These are phyloP conservation scores for Galagoides demidoff DNA, from an alignment of 2,797 vertebrate species.

Conservation along the genomic window DNA sequence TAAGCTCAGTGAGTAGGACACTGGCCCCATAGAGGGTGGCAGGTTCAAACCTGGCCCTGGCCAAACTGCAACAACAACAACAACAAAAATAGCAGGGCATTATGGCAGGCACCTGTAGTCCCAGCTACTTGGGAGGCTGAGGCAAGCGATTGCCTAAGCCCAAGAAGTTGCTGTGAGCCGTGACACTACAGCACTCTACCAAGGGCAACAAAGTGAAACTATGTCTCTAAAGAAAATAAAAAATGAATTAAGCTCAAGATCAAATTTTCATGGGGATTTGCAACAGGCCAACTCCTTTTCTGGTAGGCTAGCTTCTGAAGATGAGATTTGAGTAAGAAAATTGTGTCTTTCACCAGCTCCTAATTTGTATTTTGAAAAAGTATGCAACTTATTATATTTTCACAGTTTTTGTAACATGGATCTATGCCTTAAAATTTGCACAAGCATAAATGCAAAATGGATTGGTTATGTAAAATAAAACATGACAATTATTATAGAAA, in stretches of 20 bases:
- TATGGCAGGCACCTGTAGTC: too few relatives aligned
- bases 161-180: too few relatives aligned
- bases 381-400: neutral
- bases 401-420: neutral
- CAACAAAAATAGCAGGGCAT: too few relatives aligned
- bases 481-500: neutral
- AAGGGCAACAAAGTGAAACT: too few relatives aligned
- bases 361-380: neutral
- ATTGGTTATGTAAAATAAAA: neutral
- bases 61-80: too few relatives aligned
- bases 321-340: neutral
- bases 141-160: too few relatives aligned
- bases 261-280: neutral
- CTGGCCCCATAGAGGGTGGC: too few relatives aligned
- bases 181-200: too few relatives aligned
- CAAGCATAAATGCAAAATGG: neutral
- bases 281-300: neutral
- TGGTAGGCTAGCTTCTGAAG: neutral
- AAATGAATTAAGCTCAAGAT: neutral
- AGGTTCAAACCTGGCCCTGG: too few relatives aligned
- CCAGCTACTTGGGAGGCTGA: too few relatives aligned
- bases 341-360: neutral
- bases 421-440: neutral
- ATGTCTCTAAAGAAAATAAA: too few relatives aligned
- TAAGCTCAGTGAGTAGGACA: neutral